phyloP scores from a whole-genome alignment of 2,113 vertebrate species.

The Bujurquina vittata region DNA sequence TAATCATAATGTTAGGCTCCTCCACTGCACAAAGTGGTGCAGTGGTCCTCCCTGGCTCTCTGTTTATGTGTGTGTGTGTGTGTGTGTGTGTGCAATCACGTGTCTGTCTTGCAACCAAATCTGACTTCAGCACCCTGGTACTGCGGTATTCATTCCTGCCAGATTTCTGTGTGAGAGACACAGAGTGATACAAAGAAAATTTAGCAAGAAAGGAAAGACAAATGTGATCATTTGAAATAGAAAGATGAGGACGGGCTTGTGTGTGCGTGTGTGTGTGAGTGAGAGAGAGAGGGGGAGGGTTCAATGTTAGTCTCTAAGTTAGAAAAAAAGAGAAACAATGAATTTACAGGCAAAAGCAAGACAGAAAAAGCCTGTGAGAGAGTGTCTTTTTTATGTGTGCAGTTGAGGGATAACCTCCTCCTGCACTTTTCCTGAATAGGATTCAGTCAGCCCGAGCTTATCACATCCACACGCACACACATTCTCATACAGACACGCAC shows the following conservation, averaged over 20 bases:
- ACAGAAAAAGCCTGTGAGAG: neutral
- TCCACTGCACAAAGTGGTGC: constrained; percentile 15
- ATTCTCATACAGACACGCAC: neutral
- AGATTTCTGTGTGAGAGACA: constrained; percentile 9
- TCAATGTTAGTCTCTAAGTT: neutral
- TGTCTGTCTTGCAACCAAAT: constrained; percentile 45
- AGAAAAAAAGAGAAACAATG: neutral
- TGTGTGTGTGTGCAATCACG: neutral
- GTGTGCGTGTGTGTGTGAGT: neutral
- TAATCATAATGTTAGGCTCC: constrained; percentile 18
- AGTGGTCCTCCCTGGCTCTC: constrained; percentile 13
- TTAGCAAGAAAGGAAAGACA: neutral
- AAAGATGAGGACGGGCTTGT: constrained; percentile 2
- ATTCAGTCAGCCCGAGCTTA: constrained; percentile 44
- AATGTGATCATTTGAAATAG: constrained; percentile 18
- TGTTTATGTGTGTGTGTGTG: neutral
- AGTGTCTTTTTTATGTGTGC: constrained; percentile 2
- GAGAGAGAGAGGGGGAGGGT: neutral
- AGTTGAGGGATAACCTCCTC: constrained; percentile 55
- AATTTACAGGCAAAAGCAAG: neutral
- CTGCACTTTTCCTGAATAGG: constrained; percentile 27
- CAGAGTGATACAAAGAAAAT: constrained; percentile 19
- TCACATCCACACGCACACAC: constrained; percentile 17
- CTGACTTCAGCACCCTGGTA: constrained; percentile 40
- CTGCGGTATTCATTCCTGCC: constrained; percentile 50